Percentiles rank a stretch among this genome's conserved stretches.
Conservation (phyloP, 2,888 invertebrate genomes). For the Amiota minor region DNA sequence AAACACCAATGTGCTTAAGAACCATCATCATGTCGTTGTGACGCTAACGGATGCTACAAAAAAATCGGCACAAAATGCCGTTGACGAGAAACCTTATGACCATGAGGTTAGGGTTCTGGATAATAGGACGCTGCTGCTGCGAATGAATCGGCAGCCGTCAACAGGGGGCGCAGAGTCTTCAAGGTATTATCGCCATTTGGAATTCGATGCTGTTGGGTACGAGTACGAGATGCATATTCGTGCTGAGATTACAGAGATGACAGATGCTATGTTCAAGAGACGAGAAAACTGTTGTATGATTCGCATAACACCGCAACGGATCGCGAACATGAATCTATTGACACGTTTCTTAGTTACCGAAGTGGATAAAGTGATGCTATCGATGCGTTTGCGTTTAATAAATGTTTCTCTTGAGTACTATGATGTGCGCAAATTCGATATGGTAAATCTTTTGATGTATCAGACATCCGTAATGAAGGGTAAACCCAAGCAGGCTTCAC, state of each 20-base stretch:
- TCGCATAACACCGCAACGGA: constrained; percentile 48
- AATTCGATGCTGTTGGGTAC: constrained; percentile 62
- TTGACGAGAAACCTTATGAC: constrained; percentile 32
- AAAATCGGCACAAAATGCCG: constrained; percentile 15
- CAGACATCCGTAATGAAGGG: not conserved
- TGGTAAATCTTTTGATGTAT: constrained; percentile 53
- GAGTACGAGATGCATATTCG: constrained; percentile 52
- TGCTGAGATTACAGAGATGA: constrained; percentile 43
- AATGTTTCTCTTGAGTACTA: constrained; percentile 56
- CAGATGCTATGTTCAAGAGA: constrained; percentile 49
- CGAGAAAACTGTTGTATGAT: constrained; percentile 50
- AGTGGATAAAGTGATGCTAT: constrained; percentile 52
- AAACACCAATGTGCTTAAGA: not conserved
- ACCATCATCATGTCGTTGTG: constrained; percentile 52
- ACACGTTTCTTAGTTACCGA: constrained; percentile 56
- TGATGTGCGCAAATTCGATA: constrained; percentile 63
- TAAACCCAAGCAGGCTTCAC: constrained; percentile 7
- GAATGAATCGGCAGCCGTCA: too few relatives aligned
- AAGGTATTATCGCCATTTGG: constrained; percentile 48
- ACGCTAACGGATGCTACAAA: constrained; percentile 46
- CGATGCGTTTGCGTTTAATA: constrained; percentile 42
- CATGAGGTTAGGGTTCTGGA: constrained; percentile 49
- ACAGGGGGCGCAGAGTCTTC: not conserved
- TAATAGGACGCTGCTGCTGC: constrained; percentile 45
- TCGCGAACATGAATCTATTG: constrained; percentile 50